Conservation (phyloP, 1,140 invertebrate genomes). For the Hormaphis cornu region DNA sequence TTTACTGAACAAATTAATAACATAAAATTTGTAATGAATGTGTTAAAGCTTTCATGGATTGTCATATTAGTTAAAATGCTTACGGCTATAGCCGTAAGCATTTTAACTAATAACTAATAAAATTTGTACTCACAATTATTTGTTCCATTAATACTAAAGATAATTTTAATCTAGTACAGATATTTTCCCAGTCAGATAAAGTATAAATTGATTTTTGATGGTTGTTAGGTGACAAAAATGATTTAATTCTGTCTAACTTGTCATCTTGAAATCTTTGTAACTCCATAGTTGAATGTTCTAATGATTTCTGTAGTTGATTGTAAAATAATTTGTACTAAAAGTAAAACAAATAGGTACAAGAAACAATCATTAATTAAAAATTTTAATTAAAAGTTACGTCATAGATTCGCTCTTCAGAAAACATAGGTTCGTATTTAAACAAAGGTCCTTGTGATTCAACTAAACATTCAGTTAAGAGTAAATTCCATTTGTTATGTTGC, state of each 20-base stretch:
- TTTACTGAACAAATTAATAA: background rate
- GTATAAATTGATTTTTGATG: background rate
- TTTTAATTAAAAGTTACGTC: background rate
- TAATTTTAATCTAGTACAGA: background rate
- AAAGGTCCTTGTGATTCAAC: background rate
- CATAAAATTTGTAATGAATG: background rate
- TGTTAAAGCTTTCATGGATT: too few species aligned
- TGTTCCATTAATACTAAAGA: conserved; percentile 13
- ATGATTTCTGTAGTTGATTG: conserved; percentile 2
- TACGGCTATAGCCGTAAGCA: too few species aligned
- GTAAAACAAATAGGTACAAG: background rate
- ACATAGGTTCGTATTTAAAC: conserved; percentile 22
- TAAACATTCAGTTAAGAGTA: background rate
- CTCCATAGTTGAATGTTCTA: background rate
- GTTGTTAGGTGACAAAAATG: background rate
- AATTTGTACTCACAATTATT: conserved; percentile 6
- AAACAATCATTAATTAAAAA: background rate
- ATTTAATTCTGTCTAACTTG: background rate
- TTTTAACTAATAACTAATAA: background rate
- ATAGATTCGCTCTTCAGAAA: background rate
- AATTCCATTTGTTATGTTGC: background rate
- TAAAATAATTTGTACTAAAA: conserved; percentile 20
- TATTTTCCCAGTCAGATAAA: conserved; percentile 3
- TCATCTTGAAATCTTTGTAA: conserved; percentile 9
- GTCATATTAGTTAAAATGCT: too few species aligned